Percentiles rank a stretch among this genome's conserved stretches.
These are phyloP conservation scores for Vulpes lagopus DNA, from an alignment of 2,113 vertebrate genomes.

Conservation along the genomic window DNA sequence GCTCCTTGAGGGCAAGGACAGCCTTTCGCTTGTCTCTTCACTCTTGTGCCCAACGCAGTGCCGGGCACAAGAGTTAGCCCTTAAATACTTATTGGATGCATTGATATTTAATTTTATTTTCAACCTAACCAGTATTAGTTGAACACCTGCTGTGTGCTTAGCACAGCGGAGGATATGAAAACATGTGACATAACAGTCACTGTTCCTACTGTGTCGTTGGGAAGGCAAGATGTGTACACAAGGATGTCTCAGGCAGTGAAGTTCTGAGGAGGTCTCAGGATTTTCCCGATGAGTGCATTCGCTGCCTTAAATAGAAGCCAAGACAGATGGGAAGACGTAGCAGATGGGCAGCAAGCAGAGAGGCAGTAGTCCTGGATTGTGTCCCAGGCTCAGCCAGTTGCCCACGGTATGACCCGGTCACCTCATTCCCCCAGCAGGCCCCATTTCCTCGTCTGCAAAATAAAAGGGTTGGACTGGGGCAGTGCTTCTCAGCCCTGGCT, in stretches of 20 bases:
- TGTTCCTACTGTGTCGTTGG: neutral
- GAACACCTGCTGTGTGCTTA: neutral
- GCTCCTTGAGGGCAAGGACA: neutral
- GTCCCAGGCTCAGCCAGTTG: slow-evolving; percentile 33
- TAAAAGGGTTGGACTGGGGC: neutral
- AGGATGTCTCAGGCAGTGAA: neutral
- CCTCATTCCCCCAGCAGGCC: neutral
- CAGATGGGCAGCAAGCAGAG: slow-evolving; percentile 51
- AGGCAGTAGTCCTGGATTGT: slow-evolving; percentile 32
- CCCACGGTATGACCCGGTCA: slow-evolving; percentile 66
- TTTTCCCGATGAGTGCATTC: slow-evolving; percentile 58
- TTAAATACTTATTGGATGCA: neutral
- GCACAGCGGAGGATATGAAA: neutral
- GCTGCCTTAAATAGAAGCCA: slow-evolving; percentile 61
- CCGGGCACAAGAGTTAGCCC: neutral
- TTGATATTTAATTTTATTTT: neutral
- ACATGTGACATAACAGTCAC: neutral
- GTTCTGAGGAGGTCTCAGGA: slow-evolving; percentile 36
- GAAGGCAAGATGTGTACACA: neutral
- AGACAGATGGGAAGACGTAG: slow-evolving; percentile 64
- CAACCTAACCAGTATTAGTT: neutral
- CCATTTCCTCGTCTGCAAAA: neutral
- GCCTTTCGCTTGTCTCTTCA: neutral
- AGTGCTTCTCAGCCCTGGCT: neutral
- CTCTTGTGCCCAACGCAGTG: neutral